These are phyloP conservation scores for Drosophila stalkeri DNA, from an alignment of 2,888 invertebrate species.

Conservation along the genomic window DNA sequence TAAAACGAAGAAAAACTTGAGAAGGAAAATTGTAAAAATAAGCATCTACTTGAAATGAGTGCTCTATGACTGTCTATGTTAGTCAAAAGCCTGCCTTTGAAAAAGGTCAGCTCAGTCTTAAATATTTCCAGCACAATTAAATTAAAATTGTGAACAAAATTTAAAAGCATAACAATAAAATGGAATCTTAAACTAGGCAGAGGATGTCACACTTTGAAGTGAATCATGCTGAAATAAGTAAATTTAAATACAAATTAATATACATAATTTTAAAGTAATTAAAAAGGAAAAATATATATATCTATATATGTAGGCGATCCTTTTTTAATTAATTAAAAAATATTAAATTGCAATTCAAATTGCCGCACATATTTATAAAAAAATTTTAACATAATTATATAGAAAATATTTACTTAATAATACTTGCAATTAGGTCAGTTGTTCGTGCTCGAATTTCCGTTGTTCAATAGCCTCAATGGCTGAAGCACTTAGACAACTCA, in stretches of 20 bases:
- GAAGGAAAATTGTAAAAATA: not conserved
- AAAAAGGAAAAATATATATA: not conserved
- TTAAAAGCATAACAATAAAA: not conserved
- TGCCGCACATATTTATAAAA: not conserved
- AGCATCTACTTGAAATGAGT: not conserved
- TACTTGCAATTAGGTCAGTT: not conserved
- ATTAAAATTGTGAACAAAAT: not conserved
- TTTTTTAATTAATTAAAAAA: not conserved
- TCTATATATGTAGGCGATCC: not conserved
- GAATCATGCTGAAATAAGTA: not conserved
- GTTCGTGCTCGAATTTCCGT: not conserved
- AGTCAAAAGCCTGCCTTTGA: not conserved
- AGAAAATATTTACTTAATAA: not conserved
- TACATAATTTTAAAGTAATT: no score
- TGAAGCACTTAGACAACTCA: conserved; percentile 8
- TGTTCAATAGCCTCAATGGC: not conserved
- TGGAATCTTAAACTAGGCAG: not conserved
- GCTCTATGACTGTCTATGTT: not conserved
- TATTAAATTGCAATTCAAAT: not conserved
- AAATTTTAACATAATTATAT: not conserved
- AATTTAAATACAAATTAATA: not conserved
- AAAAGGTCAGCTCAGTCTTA: not conserved
- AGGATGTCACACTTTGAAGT: not conserved
- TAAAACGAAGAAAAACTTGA: not conserved
- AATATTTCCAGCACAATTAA: not conserved